Evolutionary conservation across 2,888 invertebrate genomes (phyloP).

Genomic region (Pinctada fucata): DNA sequence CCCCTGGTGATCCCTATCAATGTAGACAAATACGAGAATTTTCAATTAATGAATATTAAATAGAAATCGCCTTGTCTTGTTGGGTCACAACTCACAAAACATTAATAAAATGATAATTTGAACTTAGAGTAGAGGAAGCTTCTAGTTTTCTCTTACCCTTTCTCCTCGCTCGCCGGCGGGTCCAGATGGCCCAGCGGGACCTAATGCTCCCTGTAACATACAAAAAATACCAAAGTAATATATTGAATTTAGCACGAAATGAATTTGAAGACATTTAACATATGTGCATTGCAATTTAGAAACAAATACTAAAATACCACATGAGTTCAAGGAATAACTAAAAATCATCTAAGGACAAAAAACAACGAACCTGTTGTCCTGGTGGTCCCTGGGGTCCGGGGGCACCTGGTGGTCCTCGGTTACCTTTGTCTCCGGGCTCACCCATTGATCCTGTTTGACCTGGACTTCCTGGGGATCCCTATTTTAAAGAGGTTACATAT

Average conservation of each 20-base stretch:
- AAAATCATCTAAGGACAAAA: no score
- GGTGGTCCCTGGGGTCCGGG: conserved; percentile 55
- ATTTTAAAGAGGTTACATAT: background rate
- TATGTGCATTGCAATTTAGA: no score
- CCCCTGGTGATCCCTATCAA: conserved; percentile 81
- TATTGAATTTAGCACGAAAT: no score
- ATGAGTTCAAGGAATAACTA: no score
- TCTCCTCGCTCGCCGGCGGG: conserved; percentile 58
- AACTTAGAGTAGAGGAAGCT: no score
- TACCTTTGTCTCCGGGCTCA: conserved; percentile 53
- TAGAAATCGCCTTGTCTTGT: no score
- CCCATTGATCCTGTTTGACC: conserved; percentile 38
- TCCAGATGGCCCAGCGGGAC: conserved; percentile 81
- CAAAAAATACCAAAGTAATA: background rate
- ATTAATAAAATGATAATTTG: no score
- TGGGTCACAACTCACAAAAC: no score
- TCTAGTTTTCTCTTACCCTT: conserved; percentile 47
- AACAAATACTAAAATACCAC: no score
- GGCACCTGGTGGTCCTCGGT: conserved; percentile 49
- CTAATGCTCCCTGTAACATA: conserved; percentile 40
- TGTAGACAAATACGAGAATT: background rate
- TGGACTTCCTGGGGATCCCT: conserved; percentile 32
- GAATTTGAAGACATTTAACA: no score
- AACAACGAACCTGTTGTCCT: conserved; percentile 44
- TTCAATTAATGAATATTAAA: no score